Conservation (phyloP, 1,140 invertebrate species). For the Papilio xuthus region DNA sequence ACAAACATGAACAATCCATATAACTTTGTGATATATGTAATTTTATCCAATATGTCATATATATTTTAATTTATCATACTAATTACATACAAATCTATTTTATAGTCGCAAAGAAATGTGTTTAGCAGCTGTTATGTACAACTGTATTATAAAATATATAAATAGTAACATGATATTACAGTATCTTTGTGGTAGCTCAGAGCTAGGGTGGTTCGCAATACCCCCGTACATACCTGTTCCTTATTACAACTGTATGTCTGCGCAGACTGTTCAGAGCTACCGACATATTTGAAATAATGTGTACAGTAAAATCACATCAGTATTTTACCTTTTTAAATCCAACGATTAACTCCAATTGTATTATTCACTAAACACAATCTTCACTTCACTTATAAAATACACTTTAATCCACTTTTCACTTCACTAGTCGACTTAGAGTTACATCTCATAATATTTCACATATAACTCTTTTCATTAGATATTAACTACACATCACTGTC, state of each 20-base stretch:
- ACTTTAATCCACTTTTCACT: neutral
- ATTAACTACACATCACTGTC: slow-evolving; percentile 42
- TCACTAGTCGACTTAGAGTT: neutral
- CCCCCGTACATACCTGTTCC: no score
- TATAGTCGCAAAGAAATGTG: neutral
- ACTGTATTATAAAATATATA: neutral
- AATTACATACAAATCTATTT: neutral
- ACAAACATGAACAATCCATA: slow-evolving; percentile 55
- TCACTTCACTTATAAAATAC: neutral
- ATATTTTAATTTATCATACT: neutral
- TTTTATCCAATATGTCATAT: slow-evolving; percentile 24
- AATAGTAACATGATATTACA: neutral
- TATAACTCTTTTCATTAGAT: neutral
- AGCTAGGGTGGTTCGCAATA: no score
- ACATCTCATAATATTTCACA: slow-evolving; percentile 37
- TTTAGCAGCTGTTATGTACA: no score
- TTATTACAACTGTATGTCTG: no score
- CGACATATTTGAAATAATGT: no score
- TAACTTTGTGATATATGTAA: slow-evolving; percentile 43
- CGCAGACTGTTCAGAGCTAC: no score
- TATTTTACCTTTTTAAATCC: neutral
- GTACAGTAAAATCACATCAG: no score
- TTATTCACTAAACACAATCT: neutral
- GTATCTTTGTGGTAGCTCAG: no score
- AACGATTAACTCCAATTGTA: neutral